Evolutionary conservation across 2,797 vertebrate genomes (phyloP).

Genomic region (Hoplostethus atlanticus): DNA sequence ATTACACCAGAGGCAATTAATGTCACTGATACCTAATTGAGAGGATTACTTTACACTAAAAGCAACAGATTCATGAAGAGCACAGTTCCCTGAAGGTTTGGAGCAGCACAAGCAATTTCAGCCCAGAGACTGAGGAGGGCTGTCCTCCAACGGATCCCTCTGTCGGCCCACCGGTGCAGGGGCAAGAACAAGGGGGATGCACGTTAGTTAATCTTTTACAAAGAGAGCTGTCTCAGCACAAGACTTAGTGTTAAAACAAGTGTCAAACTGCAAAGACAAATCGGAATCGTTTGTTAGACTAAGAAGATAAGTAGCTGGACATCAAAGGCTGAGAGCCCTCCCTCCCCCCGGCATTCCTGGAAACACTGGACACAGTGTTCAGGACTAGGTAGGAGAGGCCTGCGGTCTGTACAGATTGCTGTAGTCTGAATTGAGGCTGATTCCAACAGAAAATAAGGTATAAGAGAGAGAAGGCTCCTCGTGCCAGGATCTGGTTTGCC

Average conservation of each 20-base stretch:
- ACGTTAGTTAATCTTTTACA: constrained; percentile 32
- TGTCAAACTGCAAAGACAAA: constrained; percentile 7
- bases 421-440: constrained; percentile 8
- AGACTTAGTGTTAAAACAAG: constrained; percentile 26
- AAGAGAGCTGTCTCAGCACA: background rate
- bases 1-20: constrained; percentile 83
- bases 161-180: background rate
- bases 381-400: constrained; percentile 22
- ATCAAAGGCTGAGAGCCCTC: constrained; percentile 7
- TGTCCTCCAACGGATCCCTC: background rate
- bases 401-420: constrained; percentile 19
- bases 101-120: constrained; percentile 39
- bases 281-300: constrained; percentile 13
- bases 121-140: background rate
- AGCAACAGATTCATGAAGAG: constrained; percentile 65
- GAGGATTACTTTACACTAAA: constrained; percentile 81
- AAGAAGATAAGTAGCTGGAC: constrained; percentile 10
- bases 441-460: constrained; percentile 30
- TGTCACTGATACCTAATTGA: constrained; percentile 80
- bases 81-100: constrained; percentile 48
- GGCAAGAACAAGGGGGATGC: background rate
- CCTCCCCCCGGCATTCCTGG: constrained; percentile 5
- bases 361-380: constrained; percentile 18
- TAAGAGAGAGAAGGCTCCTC: constrained; percentile 34
- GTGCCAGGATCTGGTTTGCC: constrained; percentile 59